Evolutionary conservation across 2,888 invertebrate species (phyloP), one percentile per base, ranked within the genome.

Genomic region (Drosophila atripex): DNA sequence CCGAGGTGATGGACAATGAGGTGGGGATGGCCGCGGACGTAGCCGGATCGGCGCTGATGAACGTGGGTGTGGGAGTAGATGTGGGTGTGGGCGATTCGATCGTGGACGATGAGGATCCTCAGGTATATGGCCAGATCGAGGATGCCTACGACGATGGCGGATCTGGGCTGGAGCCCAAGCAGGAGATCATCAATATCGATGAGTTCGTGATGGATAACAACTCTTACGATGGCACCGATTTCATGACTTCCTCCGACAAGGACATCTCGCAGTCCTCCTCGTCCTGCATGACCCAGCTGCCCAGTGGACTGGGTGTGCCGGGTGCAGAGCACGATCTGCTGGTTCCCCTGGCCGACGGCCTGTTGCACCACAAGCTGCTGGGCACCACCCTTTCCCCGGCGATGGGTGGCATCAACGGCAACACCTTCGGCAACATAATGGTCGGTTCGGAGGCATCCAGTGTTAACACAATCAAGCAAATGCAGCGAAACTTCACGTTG

Each of bases 141-240:
- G 89, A 89, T 75, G 85, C 73, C 56, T 83, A 86, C 50, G 90
- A 90, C 77, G 83, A 86, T 58, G 76, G 78, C 8, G 78, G 78
- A 8, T 75, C 89, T 28, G 89, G 80, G 45, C 73, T 90, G 46
- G 86, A 91, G 52, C 87, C 86, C 51, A 90, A 91, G 69, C 90
- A 90, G 75, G 91, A 91, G 83, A 90, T 91, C 21, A 91, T 91
- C 8, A 91, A 91, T 68, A 91, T 91, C 11, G 91, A 91, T 82
- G 91, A 91, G 71, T 91, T 91, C 79, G 91, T 91, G 14, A 88
- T 90, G 88, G 90, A 90, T 12, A 84, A 80, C 16, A 91, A 91
- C 80, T 91, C 91, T 18, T 91, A 90, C 74, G 91, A 91, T 75
- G 90, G 87, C 45, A 88, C 89, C 11, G 90, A 91, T 47, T 88